Evolutionary conservation across 2,113 vertebrate genomes (phyloP).

Genomic region (Pontoporia blainvillei): DNA sequence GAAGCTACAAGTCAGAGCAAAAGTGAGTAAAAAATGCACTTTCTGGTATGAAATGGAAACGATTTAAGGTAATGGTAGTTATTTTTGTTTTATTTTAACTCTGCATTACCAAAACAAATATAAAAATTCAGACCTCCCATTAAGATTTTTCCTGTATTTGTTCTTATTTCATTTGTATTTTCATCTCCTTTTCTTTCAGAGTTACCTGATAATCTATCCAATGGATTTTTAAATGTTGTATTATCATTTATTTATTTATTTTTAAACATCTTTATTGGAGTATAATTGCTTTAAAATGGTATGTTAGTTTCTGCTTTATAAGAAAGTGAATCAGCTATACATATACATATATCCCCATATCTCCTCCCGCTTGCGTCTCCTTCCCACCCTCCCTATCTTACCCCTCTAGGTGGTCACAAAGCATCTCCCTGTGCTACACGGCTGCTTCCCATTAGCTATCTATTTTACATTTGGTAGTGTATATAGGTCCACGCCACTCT

Average conservation of each 20-base stretch:
- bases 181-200: background rate
- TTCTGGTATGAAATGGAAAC: slow-evolving; percentile 30
- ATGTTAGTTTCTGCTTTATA: too few relatives aligned
- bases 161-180: background rate
- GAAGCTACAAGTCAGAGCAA: background rate
- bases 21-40: background rate
- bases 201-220: background rate
- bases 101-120: background rate
- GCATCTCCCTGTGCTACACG: too few relatives aligned
- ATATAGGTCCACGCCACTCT: too few relatives aligned
- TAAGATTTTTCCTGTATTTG: background rate
- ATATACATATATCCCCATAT: too few relatives aligned
- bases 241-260: background rate
- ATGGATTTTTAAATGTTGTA: background rate
- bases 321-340: too few relatives aligned
- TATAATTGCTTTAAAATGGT: too few relatives aligned
- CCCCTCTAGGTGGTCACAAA: too few relatives aligned
- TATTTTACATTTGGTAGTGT: too few relatives aligned
- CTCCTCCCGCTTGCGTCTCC: too few relatives aligned
- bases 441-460: too few relatives aligned
- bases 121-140: background rate
- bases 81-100: slow-evolving; percentile 46
- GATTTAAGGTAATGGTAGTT: background rate
- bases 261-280: too few relatives aligned
- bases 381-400: too few relatives aligned